Evolutionary conservation across 2,113 vertebrate species (phyloP).

Genomic region (Alexandromys fortis): DNA sequence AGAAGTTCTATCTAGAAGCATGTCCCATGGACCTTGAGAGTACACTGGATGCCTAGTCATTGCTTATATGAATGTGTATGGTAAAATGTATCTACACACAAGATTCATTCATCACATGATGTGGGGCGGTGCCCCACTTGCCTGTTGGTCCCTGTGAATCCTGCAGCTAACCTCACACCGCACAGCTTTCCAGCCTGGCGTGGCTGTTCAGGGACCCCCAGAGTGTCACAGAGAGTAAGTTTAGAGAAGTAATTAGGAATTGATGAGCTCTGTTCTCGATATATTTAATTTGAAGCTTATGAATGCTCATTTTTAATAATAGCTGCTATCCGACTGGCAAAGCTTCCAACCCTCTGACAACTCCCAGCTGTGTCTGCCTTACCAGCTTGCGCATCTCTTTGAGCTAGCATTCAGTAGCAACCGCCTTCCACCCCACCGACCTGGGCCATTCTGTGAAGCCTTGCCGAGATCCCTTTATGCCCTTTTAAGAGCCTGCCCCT

Average conservation of each 20-base stretch:
- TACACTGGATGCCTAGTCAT: background rate
- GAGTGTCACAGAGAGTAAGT: background rate
- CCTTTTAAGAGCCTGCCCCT: background rate
- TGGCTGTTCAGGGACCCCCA: background rate
- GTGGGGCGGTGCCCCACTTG: background rate
- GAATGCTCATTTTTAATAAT: background rate
- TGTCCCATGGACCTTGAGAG: background rate
- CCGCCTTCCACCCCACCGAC: background rate
- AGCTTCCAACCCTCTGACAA: background rate
- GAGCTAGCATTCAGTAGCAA: background rate
- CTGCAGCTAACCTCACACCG: background rate
- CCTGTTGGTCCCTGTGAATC: background rate
- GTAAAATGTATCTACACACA: background rate
- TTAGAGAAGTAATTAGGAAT: background rate
- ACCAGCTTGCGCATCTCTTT: rapidly evolving
- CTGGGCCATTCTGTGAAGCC: background rate
- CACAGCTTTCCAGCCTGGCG: no score
- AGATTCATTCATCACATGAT: background rate
- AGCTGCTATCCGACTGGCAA: background rate
- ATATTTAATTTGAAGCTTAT: background rate
- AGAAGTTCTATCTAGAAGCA: background rate
- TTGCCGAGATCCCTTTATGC: background rate
- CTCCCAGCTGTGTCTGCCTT: background rate
- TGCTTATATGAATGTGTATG: background rate
- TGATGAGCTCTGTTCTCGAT: background rate